phyloP scores from a whole-genome alignment of 2,888 invertebrate genomes.

The Noctua pronuba region DNA sequence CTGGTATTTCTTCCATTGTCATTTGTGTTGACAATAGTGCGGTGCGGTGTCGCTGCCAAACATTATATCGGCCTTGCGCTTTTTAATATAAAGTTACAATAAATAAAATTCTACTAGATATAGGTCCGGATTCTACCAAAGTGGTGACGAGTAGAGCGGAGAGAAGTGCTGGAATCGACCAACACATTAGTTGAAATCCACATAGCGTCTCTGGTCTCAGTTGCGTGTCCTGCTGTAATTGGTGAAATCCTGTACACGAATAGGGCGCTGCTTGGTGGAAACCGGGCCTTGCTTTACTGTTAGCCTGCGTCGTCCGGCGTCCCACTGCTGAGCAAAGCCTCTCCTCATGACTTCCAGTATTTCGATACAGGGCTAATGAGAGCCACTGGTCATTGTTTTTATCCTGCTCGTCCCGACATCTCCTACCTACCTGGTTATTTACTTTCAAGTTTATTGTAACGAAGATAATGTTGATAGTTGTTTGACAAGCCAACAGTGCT shows the following conservation, averaged over 20 bases:
- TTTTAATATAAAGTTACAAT: conserved; percentile 1
- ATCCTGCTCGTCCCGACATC: background rate
- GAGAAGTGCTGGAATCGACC: background rate
- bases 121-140: background rate
- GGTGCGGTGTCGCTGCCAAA: background rate
- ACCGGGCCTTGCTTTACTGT: background rate
- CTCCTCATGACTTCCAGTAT: background rate
- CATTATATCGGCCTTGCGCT: background rate
- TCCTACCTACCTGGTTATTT: background rate
- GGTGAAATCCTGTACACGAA: background rate
- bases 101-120: background rate
- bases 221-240: background rate
- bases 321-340: background rate
- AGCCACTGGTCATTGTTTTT: background rate
- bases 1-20: background rate
- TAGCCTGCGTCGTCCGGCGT: background rate
- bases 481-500: background rate
- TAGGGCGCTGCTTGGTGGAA: background rate
- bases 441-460: background rate
- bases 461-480: background rate
- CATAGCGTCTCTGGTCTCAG: background rate
- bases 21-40: background rate
- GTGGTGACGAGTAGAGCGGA: background rate
- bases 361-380: background rate
- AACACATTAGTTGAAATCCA: background rate